Base-by-base conservation (phyloP, 2,797 vertebrate genomes). In the Schizopygopsis malacanthus region DNA sequence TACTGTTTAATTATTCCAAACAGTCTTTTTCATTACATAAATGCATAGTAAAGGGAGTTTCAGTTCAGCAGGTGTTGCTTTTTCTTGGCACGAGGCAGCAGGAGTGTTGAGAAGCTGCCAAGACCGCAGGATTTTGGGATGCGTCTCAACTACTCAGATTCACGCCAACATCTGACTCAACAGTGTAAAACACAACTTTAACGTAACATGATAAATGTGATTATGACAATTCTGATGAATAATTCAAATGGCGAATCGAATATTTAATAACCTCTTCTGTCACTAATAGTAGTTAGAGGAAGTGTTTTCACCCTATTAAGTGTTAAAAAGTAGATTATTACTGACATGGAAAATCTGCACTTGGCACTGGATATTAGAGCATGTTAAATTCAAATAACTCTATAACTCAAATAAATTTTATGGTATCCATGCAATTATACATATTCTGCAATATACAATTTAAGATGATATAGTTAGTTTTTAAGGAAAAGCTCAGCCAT, bases 31-130 rank as follows among this genome's bases (percentile, higher is more conserved):
- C 43, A 81, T 47, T 41, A 47, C 50, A 82, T 71, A 59, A 78
- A 82, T 78, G n/a, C 73, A 86, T 61, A 56, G 52, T 82, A 82
- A 86, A 82, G 80, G 11, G 80, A 56, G 63, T 69, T 50, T 54
- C 20, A 73, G 41, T 63, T 69, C 45, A 84, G 81, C 87, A 88
- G 87, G 87, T 88, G 85, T 80, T 84, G 16, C 37, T 28, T 25
- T 25, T 52, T 81, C 52, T 61, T 86, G 84, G 85, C 85, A 81
- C 10, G 37, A 50, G 59, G 63, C 43, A 20, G 52, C 50, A 78
- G 16, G 47, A 50, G 70, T 54, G 80, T 45, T 59, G 69, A 59
- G 80, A 39, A 18, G 37, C 71, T 84, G 85, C 87, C 85, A 86
- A 52, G 43, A n/a, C 82, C 70, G 79, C 63, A 25, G 71, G 33